Evolutionary conservation across 2,113 vertebrate genomes (phyloP), one percentile per base, ranked within the genome.

Genomic region (Dromas ardeola): DNA sequence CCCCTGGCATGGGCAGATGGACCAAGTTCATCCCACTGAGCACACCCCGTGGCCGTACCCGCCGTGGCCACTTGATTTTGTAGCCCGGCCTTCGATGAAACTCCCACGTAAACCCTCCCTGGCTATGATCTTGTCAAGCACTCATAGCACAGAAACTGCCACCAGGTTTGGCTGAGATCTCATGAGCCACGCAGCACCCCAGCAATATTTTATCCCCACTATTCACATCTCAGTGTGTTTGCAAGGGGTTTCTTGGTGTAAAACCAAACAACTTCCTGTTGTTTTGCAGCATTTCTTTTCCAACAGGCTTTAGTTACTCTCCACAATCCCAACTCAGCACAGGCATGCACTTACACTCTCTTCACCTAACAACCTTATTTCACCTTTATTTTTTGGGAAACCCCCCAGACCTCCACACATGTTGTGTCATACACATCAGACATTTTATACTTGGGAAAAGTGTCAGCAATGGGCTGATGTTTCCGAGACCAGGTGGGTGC

Each of bases 141-240:
- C 30, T 63, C 17, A 6, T 2, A 49, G 9, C 17, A 6, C 2
- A 49, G 9, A 63, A n/a, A 40, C 18, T 55, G n/a, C 22, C 42
- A 26, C 15, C 19, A 1, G 32, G 15, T 58, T 29, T 20, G 43
- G 20, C 25, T 27, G 49, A 55, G 15, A 43, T 77, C 15, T 58
- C 1, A 0, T 12, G 34, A 69, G 62, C 53, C 27, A 16, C 0
- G 7, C 22, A 38, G 18, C 22, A 23, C 6, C 58, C 21, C 0
- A 1, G 40, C 8, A 6, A 26, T 26, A 38, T 56, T 40, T 49
- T 6, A 18, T 19, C 42, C 18, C 19, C 30, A 3, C 43, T 16
- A 14, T 67, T 45, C 36, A 34, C 11, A 34, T 42, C 55, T 23
- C 63, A 8, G 23, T 19, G 27, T 38, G 29, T 36, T 40, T 69